phyloP scores from a whole-genome alignment of 2,113 vertebrate species.

The Phycodurus eques region DNA sequence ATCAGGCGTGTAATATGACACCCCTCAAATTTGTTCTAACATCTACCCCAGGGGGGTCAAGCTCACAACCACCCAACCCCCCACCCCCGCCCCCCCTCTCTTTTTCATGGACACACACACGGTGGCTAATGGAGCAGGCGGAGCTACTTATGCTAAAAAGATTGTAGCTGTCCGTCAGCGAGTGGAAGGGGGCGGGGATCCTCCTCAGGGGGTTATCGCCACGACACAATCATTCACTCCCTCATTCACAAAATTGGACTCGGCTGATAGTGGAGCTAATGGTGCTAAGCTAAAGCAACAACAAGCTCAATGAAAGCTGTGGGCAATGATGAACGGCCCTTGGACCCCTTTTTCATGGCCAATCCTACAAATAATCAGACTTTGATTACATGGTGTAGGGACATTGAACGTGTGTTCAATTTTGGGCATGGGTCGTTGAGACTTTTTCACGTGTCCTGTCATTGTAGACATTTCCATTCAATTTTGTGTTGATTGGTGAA shows the following conservation, averaged over 20 bases:
- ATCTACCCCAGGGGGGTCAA: slow-evolving; percentile 63
- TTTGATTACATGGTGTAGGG: too few species aligned
- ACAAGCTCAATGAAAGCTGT: background rate
- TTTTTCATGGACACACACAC: slow-evolving; percentile 18
- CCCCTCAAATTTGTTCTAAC: slow-evolving; percentile 80
- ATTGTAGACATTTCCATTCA: background rate
- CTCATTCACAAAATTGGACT: slow-evolving; percentile 4
- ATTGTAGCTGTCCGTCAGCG: slow-evolving; percentile 67
- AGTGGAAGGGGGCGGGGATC: slow-evolving; percentile 41
- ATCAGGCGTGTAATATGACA: slow-evolving; percentile 78
- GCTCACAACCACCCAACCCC: background rate
- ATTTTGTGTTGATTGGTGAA: background rate
- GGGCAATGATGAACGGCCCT: background rate
- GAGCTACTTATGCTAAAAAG: slow-evolving; percentile 74
- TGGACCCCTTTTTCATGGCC: too few species aligned
- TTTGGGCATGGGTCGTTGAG: background rate
- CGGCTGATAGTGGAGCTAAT: background rate
- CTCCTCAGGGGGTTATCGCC: slow-evolving; percentile 1
- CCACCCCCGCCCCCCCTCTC: background rate
- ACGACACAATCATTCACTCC: background rate
- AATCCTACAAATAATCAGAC: too few species aligned
- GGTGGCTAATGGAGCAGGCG: slow-evolving; percentile 72
- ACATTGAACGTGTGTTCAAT: background rate
- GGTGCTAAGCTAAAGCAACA: background rate
- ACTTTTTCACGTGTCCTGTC: background rate